These are phyloP conservation scores for Crotalus viridis DNA, from an alignment of 2,113 vertebrate genomes.

Conservation along the genomic window DNA sequence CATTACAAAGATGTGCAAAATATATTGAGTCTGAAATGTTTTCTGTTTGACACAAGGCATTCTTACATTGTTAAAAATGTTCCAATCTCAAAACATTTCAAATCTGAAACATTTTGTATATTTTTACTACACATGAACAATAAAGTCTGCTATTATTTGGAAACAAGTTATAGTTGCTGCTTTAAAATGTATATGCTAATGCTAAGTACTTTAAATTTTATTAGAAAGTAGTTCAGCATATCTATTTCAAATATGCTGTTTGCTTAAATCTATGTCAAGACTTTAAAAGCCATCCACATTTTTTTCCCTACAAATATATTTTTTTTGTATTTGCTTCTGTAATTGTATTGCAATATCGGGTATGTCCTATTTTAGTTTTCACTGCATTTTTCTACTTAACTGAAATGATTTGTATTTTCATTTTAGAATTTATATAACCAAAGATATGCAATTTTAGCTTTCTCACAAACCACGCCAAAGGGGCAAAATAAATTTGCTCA, in stretches of 20 bases:
- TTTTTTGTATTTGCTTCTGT: not conserved
- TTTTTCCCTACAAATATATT: not conserved
- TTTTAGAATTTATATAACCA: constrained; percentile 8
- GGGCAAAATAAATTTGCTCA: not conserved
- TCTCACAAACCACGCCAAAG: not conserved
- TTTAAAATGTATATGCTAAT: not conserved
- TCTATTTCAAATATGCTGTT: constrained; percentile 23
- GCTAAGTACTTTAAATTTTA: not conserved
- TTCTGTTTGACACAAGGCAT: not conserved
- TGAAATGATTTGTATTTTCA: not conserved
- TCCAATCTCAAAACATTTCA: not conserved
- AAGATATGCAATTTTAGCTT: not conserved
- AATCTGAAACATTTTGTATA: not conserved
- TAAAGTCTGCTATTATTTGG: not conserved
- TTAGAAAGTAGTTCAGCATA: constrained; percentile 27
- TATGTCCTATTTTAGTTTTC: not conserved
- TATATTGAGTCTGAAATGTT: not conserved
- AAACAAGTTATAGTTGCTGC: constrained; percentile 10
- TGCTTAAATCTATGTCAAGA: not conserved
- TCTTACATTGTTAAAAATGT: not conserved
- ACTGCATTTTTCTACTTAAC: not conserved
- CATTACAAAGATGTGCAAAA: not conserved
- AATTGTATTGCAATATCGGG: not conserved
- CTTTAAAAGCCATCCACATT: not conserved
- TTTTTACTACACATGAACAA: not conserved